Conservation (phyloP, 1,140 invertebrate species). For the Hyposmocoma kahamanoa region DNA sequence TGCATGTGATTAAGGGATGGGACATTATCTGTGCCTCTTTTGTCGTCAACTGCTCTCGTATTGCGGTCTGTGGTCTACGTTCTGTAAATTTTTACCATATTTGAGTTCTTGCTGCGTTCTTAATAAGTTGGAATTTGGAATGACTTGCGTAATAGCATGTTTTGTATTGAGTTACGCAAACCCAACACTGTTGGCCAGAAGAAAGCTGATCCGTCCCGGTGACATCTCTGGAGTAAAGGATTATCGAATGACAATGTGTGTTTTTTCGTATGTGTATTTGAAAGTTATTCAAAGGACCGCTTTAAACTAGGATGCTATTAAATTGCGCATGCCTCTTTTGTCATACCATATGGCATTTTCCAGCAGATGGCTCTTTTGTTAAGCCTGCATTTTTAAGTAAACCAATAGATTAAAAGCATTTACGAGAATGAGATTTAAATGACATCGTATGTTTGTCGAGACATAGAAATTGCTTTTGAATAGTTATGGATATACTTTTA, state of each 20-base stretch:
- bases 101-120: constrained; percentile 26
- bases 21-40: constrained; percentile 64
- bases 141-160: neutral
- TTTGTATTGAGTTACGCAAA: constrained; percentile 5
- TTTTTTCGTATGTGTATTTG: constrained; percentile 54
- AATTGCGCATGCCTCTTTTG: constrained; percentile 67
- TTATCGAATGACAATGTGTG: constrained; percentile 68
- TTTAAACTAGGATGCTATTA: constrained; percentile 68
- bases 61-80: constrained; percentile 58
- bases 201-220: constrained; percentile 67
- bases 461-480: too few relatives aligned
- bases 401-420: constrained; percentile 7
- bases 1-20: constrained; percentile 72
- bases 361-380: constrained; percentile 62
- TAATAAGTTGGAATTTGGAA: constrained; percentile 22
- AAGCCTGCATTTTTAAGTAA: constrained; percentile 36
- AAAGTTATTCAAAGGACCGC: constrained; percentile 49
- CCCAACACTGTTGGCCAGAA: constrained; percentile 56
- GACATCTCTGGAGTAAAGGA: constrained; percentile 71
- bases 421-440: neutral
- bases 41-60: constrained; percentile 61
- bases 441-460: too few relatives aligned
- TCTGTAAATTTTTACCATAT: constrained; percentile 19
- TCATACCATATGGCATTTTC: constrained; percentile 63
- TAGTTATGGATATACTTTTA: too few relatives aligned